Evolutionary conservation across 2,797 vertebrate genomes (phyloP).

Genomic region (Atherinosoma microstoma): DNA sequence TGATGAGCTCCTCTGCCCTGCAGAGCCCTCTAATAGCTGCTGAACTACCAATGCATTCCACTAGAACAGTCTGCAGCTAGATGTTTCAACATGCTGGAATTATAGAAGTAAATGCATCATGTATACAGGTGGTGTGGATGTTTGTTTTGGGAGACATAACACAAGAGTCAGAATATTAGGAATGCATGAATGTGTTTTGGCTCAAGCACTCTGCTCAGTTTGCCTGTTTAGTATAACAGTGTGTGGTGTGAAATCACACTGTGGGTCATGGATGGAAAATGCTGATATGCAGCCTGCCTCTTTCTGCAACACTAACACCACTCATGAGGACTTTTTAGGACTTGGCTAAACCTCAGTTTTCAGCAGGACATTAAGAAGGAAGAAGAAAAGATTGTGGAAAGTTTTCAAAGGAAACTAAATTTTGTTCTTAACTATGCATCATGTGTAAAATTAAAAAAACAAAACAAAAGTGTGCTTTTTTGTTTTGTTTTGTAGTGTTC

Average conservation of each 20-base stretch:
- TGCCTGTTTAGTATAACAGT: constrained; percentile 50
- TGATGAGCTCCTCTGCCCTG: constrained; percentile 62
- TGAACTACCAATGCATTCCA: constrained; percentile 31
- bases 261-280: constrained; percentile 55
- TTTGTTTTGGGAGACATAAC: constrained; percentile 6
- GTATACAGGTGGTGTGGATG: background rate
- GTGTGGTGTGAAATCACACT: constrained; percentile 57
- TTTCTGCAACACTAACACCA: constrained; percentile 32
- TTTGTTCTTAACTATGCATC: constrained; percentile 31
- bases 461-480: constrained; percentile 37
- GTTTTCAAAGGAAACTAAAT: constrained; percentile 55
- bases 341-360: constrained; percentile 38
- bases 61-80: constrained; percentile 18
- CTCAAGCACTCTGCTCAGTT: constrained; percentile 19
- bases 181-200: constrained; percentile 36
- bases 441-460: constrained; percentile 24
- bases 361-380: constrained; percentile 19
- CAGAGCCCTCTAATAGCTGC: constrained; percentile 42
- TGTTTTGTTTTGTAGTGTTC: background rate
- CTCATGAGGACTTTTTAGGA: constrained; percentile 26
- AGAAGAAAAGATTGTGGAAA: constrained; percentile 34
- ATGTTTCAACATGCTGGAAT: constrained; percentile 19
- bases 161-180: background rate
- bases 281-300: constrained; percentile 47
- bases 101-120: constrained; percentile 9